Evolutionary conservation across 2,797 vertebrate species (phyloP), one percentile per base, ranked within the genome.

Genomic region (Rhinogobio ventralis): DNA sequence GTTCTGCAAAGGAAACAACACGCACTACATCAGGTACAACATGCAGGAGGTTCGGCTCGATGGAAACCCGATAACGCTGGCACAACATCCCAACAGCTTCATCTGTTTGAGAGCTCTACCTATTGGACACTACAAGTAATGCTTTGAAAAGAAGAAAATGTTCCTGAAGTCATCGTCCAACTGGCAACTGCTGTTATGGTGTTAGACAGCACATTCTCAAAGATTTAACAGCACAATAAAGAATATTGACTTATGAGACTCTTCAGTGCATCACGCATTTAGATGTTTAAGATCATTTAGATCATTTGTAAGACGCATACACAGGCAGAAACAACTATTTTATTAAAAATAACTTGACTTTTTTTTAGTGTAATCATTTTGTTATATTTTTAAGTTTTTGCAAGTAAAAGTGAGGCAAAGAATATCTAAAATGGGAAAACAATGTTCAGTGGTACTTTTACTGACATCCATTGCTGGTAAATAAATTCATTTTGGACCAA

Each of bases 1-100:
- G 0, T 99, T 99, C 95, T 99, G 97, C 94, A 98, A 96, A 93
- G 95, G 96, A 7, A 97, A 97, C 84, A 92, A 91, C 88, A 97
- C 95, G 4, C 90, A 93, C 76, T 98, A 98, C 87, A 95, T 99
- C 90, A 94, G 97, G 71, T 82, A 91, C 8, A 93, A 90, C n/a
- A 91, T 98, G 94, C 93, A 95, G 13, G 94, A 98, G 89, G 96
- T 97, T 79, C 93, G 96, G 82, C 93, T 99, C 92, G 97, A 99
- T 42, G 96, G 96, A 82, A 99, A 99, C 13, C 97, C 97, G 0
- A 75, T 98, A 4, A 73, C 91, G 77, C 88, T 98, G 91, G 96
- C 94, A 66, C 93, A 96, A 87, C 93, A 98, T 19, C 97, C 97
- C 0, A 95, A 98, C 82, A 97, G 97, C 89, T 99, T 98, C 89